These are phyloP conservation scores for Melopsittacus undulatus DNA, from an alignment of 2,797 vertebrate species.

Conservation along the genomic window DNA sequence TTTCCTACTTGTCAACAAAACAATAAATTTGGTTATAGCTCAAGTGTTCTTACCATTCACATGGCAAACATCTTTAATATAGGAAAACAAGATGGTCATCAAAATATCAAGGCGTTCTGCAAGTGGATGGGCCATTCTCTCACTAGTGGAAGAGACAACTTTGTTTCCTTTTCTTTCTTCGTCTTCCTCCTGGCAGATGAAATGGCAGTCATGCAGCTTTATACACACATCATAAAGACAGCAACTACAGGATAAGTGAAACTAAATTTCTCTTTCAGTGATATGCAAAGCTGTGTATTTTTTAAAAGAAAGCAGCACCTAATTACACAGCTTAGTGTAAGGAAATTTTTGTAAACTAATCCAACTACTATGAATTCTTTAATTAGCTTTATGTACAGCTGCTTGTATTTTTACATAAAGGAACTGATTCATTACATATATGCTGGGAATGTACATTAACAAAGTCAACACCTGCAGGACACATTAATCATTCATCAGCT, in stretches of 20 bases:
- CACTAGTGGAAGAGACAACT: not conserved
- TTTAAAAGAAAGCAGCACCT: not conserved
- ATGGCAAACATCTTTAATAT: constrained; percentile 86
- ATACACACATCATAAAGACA: not conserved
- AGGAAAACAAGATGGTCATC: constrained; percentile 86
- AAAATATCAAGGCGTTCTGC: constrained; percentile 90
- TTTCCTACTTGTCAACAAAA: not conserved
- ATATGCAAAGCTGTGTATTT: not conserved
- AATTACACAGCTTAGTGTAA: not conserved
- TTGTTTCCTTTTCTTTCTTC: constrained; percentile 65
- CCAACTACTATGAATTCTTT: not conserved
- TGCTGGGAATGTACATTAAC: not conserved
- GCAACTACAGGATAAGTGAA: not conserved
- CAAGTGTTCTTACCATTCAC: constrained; percentile 77
- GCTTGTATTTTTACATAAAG: not conserved
- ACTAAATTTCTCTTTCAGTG: not conserved
- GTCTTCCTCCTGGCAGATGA: constrained; percentile 87
- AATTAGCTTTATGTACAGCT: not conserved
- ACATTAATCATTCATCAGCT: not conserved
- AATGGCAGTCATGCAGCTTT: not conserved
- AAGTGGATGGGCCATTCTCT: constrained; percentile 84
- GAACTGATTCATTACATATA: not conserved
- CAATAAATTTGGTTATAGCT: not conserved
- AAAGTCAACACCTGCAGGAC: not conserved
- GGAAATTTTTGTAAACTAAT: not conserved